These are phyloP conservation scores for Acrossocheilus wenchowensis DNA, from an alignment of 2,797 vertebrate species.

Conservation along the genomic window DNA sequence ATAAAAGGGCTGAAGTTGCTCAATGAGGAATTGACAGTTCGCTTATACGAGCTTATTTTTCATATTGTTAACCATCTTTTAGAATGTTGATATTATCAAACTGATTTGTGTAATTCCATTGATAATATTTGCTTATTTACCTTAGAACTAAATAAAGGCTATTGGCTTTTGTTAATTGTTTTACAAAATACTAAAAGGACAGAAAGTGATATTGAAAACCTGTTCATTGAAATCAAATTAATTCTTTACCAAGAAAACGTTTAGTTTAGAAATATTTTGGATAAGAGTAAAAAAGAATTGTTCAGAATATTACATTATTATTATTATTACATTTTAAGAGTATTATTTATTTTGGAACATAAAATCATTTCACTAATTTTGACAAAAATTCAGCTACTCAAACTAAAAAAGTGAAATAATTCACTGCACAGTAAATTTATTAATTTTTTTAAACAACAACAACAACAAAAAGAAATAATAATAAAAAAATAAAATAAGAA, in stretches of 20 bases:
- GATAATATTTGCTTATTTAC: background rate
- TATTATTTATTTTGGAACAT: too few relatives aligned
- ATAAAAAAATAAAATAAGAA: background rate
- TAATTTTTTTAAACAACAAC: too few relatives aligned
- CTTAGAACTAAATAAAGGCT: background rate
- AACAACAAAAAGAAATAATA: background rate
- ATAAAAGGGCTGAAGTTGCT: background rate
- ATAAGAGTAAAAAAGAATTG: too few relatives aligned
- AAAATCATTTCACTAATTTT: too few relatives aligned
- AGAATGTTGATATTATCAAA: background rate
- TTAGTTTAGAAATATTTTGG: too few relatives aligned
- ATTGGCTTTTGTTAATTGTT: background rate
- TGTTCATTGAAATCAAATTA: too few relatives aligned
- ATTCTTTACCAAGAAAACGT: too few relatives aligned
- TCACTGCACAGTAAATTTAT: background rate
- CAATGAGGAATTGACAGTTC: background rate
- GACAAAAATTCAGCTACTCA: background rate
- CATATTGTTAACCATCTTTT: background rate
- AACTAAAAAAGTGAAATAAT: background rate
- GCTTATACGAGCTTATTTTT: background rate
- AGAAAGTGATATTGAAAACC: background rate
- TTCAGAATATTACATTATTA: too few relatives aligned
- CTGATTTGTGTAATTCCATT: background rate
- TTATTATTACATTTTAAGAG: too few relatives aligned
- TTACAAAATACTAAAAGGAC: background rate